Base-by-base conservation (phyloP, 2,888 invertebrate species). In the Plagiodera versicolora region DNA sequence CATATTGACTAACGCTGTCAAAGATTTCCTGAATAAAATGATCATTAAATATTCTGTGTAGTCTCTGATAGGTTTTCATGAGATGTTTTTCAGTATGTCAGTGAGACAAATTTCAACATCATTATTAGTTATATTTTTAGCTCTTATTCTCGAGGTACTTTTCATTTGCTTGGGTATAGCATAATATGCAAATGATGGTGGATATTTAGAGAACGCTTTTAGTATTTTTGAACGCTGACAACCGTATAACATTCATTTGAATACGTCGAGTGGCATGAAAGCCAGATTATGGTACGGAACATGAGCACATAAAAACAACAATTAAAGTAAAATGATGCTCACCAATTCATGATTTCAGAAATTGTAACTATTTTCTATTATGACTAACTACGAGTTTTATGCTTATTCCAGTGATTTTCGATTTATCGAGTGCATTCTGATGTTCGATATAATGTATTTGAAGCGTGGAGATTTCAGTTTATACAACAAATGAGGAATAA, bases 251-350 rank as follows among this genome's bases (percentile, higher is more conserved):
- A 65, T 67, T 55, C 58, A 65, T 64, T 60, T 63, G 58, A 58
- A 66, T 63, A 63, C 55, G 55, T 56, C 63, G 56, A 51, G 52
- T 58, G 56, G 58, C 51, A 56, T 60, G 58, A 61, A 67, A 61
- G 58, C 64, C 65, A 59, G 63, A 64, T 64, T 67, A 69, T 60
- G 62, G 60, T 65, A 44, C 57, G 67, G 61, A 65, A 66, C 66
- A 58, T 49, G 63, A 56, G 63, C 63, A 60, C 60, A 56, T 58
- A 54, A 58, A 57, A 60, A 59, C 56, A 63, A 61, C 65, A 69
- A 65, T 63, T 65, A 65, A 60, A 59, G 59, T 61, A 61, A 64
- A 58, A 52, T 63, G 48, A 56, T 52, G 44, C 51, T 48, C 64
- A 66, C 66, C 65, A 65, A 61, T 60, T 69, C 63, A 64, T 53